Percentiles rank a stretch among this genome's conserved stretches.
Evolutionary conservation across 2,797 vertebrate species (phyloP).

Genomic region (Periophthalmus magnuspinnatus): DNA sequence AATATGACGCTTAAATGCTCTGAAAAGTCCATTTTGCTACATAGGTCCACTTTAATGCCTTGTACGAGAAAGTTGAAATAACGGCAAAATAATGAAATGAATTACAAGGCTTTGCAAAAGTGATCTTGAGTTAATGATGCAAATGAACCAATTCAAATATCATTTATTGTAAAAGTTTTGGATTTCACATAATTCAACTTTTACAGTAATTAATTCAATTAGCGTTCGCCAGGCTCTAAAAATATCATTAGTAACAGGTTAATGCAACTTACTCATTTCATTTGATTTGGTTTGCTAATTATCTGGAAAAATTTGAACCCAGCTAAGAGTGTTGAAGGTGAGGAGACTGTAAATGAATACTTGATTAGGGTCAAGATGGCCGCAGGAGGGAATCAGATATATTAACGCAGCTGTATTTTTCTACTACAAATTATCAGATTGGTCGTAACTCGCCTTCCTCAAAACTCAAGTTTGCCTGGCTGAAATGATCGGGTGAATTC

Average conservation of each 20-base stretch:
- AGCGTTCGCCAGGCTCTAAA: conserved; percentile 1
- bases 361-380: conserved; percentile 1
- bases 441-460: too few relatives aligned
- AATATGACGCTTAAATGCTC: too few relatives aligned
- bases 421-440: too few relatives aligned
- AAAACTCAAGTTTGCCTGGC: too few relatives aligned
- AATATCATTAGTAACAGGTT: neutral
- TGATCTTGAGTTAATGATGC: neutral
- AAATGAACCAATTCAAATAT: neutral
- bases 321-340: neutral
- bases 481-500: neutral
- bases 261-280: neutral
- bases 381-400: neutral
- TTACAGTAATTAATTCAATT: neutral
- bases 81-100: neutral
- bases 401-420: neutral
- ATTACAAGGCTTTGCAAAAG: conserved; percentile 33
- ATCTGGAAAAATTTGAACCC: neutral
- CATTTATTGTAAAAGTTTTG: conserved; percentile 2
- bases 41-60: too few relatives aligned
- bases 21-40: too few relatives aligned
- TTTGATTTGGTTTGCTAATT: neutral
- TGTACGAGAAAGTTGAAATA: neutral
- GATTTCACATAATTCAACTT: neutral
- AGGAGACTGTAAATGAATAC: neutral